Evolutionary conservation across 1,140 invertebrate genomes (phyloP).

Genomic region (Drosophila sulfurigaster): DNA sequence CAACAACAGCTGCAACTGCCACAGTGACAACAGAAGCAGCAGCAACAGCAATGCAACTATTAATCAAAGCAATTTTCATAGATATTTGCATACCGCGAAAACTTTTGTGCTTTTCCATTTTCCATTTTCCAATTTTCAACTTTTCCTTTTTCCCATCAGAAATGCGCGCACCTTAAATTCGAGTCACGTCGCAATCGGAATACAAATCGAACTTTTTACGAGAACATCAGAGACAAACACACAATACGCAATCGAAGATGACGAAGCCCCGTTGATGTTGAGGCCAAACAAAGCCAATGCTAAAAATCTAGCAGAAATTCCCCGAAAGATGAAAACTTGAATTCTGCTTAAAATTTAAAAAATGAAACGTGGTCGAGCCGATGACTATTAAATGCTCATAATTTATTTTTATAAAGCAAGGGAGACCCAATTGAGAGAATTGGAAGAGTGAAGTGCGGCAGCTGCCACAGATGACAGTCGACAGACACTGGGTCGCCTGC

Average conservation of each 20-base stretch:
- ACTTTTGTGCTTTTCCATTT: constrained; percentile 11
- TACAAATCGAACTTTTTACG: constrained; percentile 36
- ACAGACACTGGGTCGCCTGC: constrained; percentile 57
- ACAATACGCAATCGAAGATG: constrained; percentile 41
- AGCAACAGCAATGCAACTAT: constrained; percentile 14
- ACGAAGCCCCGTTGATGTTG: background rate
- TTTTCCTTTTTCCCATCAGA: background rate
- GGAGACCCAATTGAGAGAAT: constrained; percentile 23
- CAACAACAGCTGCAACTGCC: constrained; percentile 15
- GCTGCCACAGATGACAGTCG: constrained; percentile 26
- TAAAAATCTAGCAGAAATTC: constrained; percentile 50
- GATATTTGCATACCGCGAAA: constrained; percentile 13
- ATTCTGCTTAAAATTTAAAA: constrained; percentile 16
- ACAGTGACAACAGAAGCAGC: background rate
- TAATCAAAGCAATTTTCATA: constrained; percentile 23
- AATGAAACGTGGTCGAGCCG: constrained; percentile 32
- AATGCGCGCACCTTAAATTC: constrained; percentile 43
- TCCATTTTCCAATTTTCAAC: background rate
- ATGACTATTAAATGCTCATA: constrained; percentile 65
- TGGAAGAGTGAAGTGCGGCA: constrained; percentile 6
- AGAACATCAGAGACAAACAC: constrained; percentile 24
- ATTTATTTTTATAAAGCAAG: constrained; percentile 57
- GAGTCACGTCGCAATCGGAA: constrained; percentile 59
- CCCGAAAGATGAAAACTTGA: constrained; percentile 27
- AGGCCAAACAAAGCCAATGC: background rate